A percentile compares a stretch with the other conserved stretches of the same genome.
These are phyloP conservation scores for Eilema caniola DNA, from an alignment of 2,888 invertebrate genomes.

Conservation along the genomic window DNA sequence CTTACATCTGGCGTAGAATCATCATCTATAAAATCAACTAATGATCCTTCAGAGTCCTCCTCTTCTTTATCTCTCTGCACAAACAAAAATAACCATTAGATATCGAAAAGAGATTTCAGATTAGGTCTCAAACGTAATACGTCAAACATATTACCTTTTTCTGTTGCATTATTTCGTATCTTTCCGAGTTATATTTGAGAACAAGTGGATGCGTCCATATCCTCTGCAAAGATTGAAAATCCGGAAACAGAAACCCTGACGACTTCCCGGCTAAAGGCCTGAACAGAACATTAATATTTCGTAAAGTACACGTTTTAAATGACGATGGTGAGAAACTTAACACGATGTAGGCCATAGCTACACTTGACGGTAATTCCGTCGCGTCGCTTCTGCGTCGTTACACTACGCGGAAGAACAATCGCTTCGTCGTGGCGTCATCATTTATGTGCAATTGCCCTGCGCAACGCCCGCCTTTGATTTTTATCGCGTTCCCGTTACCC, in stretches of 20 bases:
- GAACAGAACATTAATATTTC: conserved; percentile 27
- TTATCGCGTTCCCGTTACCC: too few relatives aligned
- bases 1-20: conserved; percentile 82
- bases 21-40: conserved; percentile 91
- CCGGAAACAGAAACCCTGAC: conserved; percentile 90
- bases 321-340: too few relatives aligned
- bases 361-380: background rate
- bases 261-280: conserved; percentile 82
- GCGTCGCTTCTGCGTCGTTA: background rate
- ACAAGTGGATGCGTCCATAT: conserved; percentile 95
- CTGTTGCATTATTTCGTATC: conserved; percentile 84
- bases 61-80: conserved; percentile 83
- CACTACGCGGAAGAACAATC: too few relatives aligned
- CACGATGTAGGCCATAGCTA: background rate
- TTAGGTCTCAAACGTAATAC: too few relatives aligned
- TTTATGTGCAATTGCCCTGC: too few relatives aligned
- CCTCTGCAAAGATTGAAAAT: conserved; percentile 91
- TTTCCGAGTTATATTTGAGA: conserved; percentile 89
- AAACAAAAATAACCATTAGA: conserved; percentile 10
- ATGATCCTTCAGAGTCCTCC: conserved; percentile 90
- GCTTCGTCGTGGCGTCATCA: too few relatives aligned
- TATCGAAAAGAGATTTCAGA: background rate
- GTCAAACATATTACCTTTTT: conserved; percentile 75
- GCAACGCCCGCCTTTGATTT: too few relatives aligned
- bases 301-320: too few relatives aligned